Evolutionary conservation across 1,140 invertebrate genomes (phyloP), one percentile per base, ranked within the genome.

Genomic region (Hestina assimilis): DNA sequence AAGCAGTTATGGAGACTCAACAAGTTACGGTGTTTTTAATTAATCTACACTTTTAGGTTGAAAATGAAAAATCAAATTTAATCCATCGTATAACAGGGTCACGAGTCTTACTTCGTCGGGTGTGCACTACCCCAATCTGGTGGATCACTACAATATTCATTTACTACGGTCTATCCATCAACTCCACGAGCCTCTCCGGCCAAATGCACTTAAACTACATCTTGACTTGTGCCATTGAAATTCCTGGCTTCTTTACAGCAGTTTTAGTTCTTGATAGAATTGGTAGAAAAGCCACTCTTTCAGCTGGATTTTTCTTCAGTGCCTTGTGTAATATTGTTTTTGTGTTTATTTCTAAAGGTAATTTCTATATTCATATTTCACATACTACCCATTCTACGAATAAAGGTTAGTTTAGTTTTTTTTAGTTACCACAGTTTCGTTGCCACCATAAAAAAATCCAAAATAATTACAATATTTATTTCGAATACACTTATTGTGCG

Each of bases 91-190:
- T 93, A 4, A 79, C 92, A 11, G 90, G 89, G 29, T 89, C 92
- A 0, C 79, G 75, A 1, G 87, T 90, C 6, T 90, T 93, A 48
- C 66, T 94, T 51, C 89, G 92, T 62, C 89, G 93, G 28, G 87
- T 94, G 12, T 79, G 92, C 9, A 92, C 92, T 9, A 92, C 93
- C 23, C 93, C 91, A 15, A 90, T 94, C 68, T 94, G 91, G 87
- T 95, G 92, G 93, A 90, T 94, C 15, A 92, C 93, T 0, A 92
- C 92, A 61, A 92, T 92, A 0, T 92, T 96, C 59, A 91, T 95
- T 1, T 96, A 95, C 79, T 96, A 96, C 68, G 96, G 95, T 0
- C 77, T 96, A 1, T 94, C 94, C 4, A 90, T 96, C 31, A 95
- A 95, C 75, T 93, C 95, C 0, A 93, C 93, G 3, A 91, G 93